Conservation (phyloP, 2,888 invertebrate genomes). For the Liopterus haemorrhoidalis region DNA sequence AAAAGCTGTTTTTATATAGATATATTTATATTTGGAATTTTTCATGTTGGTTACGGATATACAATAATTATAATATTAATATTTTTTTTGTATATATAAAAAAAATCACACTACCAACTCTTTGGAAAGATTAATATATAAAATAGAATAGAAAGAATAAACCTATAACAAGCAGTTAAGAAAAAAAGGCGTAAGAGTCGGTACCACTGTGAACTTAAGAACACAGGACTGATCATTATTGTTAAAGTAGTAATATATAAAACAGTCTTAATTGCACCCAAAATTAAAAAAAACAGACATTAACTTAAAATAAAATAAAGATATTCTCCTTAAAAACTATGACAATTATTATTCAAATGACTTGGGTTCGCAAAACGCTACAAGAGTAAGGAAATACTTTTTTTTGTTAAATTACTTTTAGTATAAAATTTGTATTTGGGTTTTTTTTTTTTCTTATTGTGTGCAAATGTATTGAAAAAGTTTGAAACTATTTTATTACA, state of each 20-base stretch:
- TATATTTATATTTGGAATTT: slow-evolving; percentile 25
- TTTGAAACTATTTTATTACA: slow-evolving; percentile 18
- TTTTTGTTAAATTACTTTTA: slow-evolving; percentile 16
- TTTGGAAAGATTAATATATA: slow-evolving; percentile 25
- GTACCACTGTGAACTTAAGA: slow-evolving; percentile 1
- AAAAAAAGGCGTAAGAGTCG: too few species aligned
- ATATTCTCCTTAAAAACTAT: slow-evolving; percentile 7
- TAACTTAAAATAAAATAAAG: slow-evolving; percentile 11
- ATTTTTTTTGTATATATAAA: slow-evolving; percentile 23
- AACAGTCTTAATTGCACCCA: slow-evolving; percentile 47
- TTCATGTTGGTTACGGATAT: slow-evolving; percentile 23
- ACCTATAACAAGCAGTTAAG: slow-evolving; percentile 21
- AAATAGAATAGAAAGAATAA: slow-evolving; percentile 22
- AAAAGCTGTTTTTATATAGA: slow-evolving; percentile 22
- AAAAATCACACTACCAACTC: slow-evolving; percentile 25
- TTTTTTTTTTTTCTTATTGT: slow-evolving; percentile 11
- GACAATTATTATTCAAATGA: slow-evolving; percentile 19
- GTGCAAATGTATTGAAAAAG: slow-evolving; percentile 21
- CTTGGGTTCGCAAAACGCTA: slow-evolving; percentile 18
- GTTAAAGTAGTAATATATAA: slow-evolving; percentile 31
- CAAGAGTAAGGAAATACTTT: slow-evolving; percentile 17
- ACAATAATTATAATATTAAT: slow-evolving; percentile 24
- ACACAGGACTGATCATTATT: background rate
- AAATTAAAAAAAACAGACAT: slow-evolving; percentile 32
- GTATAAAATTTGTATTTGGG: slow-evolving; percentile 17